Base-by-base conservation (phyloP, 2,113 vertebrate genomes). In the Polypterus senegalus region DNA sequence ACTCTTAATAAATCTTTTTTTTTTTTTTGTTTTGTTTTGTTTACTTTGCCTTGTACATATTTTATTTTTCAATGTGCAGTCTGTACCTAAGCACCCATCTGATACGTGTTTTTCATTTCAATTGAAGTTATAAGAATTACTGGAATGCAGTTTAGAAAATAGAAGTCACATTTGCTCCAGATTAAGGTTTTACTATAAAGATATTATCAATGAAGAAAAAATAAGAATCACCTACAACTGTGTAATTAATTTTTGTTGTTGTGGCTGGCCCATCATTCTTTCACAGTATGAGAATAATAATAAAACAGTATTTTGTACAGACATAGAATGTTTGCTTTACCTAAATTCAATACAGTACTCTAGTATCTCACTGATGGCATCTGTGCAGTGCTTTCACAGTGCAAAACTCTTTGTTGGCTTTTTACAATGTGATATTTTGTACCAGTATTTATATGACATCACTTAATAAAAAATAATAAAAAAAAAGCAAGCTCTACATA, bases 391-490 rank as follows among this genome's bases (percentile, higher is more conserved):
- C 81, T 84, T 83, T 77, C 80, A 81, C 84, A 80, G 80, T 70
- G 78, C 83, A 79, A 82, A 69, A 83, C 81, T 87, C 71, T 77
- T 72, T 47, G 69, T 85, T 89, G 86, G 89, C 89, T 92, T 94
- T 91, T 91, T 89, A 91, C 87, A 89, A 91, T 81, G 88, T 90
- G 87, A 92, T 89, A 80, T 94, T 95, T 97, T 94, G 89, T 95
- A 97, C 90, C 86, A 89, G 87, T 92, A 92, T 93, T 95, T 95
- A 93, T 92, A 96, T 92, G 86, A 89, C 82, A 83, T 73, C 73
- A 85, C 87, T 89, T 84, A 77, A 94, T 91, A 92, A 94, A 94
- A 78, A 65, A 77, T 69, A 71, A 77, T 77, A 74, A 81, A 73
- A 74, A 81, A 73, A 75, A 72, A 67, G 66, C 65, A 69, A 2